A percentile compares a stretch with the other conserved stretches of the same genome.
These are phyloP conservation scores for Pelobates cultripes DNA, from an alignment of 2,797 vertebrate species.

Conservation along the genomic window DNA sequence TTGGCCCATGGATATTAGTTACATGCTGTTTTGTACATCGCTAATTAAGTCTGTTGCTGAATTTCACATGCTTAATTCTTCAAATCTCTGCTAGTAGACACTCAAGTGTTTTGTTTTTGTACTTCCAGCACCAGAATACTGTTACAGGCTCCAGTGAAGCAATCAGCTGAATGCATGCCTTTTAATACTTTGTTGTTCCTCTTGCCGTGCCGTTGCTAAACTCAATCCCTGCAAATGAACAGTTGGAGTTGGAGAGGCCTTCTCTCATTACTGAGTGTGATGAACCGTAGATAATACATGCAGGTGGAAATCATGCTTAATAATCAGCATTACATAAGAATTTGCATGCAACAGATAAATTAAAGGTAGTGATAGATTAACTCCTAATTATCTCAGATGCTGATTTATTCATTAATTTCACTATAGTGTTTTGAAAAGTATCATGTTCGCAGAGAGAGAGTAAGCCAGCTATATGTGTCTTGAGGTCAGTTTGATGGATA, in stretches of 20 bases:
- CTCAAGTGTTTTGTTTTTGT: slow-evolving; percentile 49
- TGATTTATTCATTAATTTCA: neutral
- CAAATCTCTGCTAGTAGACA: slow-evolving; percentile 35
- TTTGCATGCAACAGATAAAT: slow-evolving; percentile 11
- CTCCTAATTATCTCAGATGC: neutral
- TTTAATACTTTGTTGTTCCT: slow-evolving; percentile 12
- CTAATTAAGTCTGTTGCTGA: slow-evolving; percentile 30
- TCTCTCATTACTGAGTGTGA: slow-evolving; percentile 32
- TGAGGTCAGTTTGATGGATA: too few relatives aligned
- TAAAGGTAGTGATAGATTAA: neutral
- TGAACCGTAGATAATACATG: slow-evolving; percentile 19
- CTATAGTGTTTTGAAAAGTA: too few relatives aligned
- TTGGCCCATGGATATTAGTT: slow-evolving; percentile 19
- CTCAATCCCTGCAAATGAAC: slow-evolving; percentile 20
- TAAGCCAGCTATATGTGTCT: too few relatives aligned
- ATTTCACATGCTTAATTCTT: slow-evolving; percentile 28
- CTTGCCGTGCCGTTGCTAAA: slow-evolving; percentile 19
- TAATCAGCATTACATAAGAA: slow-evolving; percentile 22
- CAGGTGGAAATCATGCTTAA: slow-evolving; percentile 31
- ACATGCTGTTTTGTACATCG: slow-evolving; percentile 2
- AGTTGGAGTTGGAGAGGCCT: slow-evolving; percentile 27
- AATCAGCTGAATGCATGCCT: slow-evolving; percentile 26
- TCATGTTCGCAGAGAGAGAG: too few relatives aligned
- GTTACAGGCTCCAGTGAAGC: slow-evolving; percentile 38
- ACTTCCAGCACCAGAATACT: slow-evolving; percentile 1